Evolutionary conservation across 2,888 invertebrate species (phyloP).

Genomic region (Nemurella pictetii): DNA sequence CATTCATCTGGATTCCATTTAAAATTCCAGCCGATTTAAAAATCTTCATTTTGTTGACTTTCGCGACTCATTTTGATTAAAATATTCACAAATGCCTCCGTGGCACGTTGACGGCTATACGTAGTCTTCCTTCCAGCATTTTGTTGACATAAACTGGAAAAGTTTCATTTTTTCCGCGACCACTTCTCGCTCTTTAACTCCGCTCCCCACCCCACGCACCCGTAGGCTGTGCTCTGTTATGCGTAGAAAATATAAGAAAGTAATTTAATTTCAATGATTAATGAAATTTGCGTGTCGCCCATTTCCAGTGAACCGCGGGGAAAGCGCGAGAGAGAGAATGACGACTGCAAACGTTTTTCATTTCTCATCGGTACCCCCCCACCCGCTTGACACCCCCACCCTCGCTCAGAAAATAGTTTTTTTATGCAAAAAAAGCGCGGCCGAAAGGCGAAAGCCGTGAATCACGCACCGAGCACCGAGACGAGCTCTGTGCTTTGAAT

Average conservation of each 20-base stretch:
- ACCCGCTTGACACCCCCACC: neutral
- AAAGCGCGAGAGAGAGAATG: neutral
- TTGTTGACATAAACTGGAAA: slow-evolving; percentile 15
- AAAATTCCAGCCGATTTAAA: neutral
- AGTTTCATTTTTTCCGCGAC: slow-evolving; percentile 9
- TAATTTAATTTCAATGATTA: slow-evolving; percentile 35
- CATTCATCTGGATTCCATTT: neutral
- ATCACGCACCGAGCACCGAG: neutral
- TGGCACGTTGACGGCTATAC: neutral
- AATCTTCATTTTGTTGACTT: slow-evolving; percentile 13
- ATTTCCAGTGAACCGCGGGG: neutral
- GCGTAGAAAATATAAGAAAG: slow-evolving; percentile 25
- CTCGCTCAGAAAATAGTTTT: neutral
- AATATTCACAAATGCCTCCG: neutral
- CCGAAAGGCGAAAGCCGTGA: neutral
- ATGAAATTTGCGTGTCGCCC: slow-evolving; percentile 26
- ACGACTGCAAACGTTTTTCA: slow-evolving; percentile 27
- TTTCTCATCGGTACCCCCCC: slow-evolving; percentile 2
- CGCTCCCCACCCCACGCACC: neutral
- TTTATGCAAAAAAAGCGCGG: neutral
- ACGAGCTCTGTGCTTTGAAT: neutral
- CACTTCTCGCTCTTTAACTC: slow-evolving; percentile 12
- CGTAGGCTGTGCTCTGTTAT: neutral
- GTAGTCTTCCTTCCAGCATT: neutral
- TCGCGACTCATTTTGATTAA: slow-evolving; percentile 14